Evolutionary conservation across 2,797 vertebrate species (phyloP).

Genomic region (Sylvilagus floridanus): DNA sequence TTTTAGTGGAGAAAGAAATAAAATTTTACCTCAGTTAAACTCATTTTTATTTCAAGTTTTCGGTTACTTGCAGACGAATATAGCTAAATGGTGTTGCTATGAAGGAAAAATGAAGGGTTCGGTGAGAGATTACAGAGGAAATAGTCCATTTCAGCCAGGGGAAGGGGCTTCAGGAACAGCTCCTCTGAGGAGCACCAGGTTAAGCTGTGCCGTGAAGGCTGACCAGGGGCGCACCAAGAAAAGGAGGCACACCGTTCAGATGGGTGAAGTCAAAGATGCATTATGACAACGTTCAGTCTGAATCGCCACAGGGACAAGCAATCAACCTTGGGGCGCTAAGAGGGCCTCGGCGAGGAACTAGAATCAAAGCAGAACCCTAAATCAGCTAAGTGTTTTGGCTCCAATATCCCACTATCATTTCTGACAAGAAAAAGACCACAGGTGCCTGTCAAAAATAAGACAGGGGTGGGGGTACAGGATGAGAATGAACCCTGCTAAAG

Average conservation of each 20-base stretch:
- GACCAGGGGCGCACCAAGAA: background rate
- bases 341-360: slow-evolving; percentile 57
- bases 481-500: background rate
- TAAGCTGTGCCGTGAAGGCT: background rate
- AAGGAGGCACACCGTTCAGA: background rate
- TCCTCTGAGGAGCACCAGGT: background rate
- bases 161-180: background rate
- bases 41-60: slow-evolving; percentile 53
- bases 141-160: slow-evolving; percentile 1
- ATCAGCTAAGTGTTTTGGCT: slow-evolving; percentile 67
- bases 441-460: slow-evolving; percentile 67
- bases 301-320: slow-evolving; percentile 70
- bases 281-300: background rate
- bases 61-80: slow-evolving; percentile 37
- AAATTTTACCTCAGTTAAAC: background rate
- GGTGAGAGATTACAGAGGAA: slow-evolving; percentile 40
- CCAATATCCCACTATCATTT: slow-evolving; percentile 60
- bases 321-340: background rate
- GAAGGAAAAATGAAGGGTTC: slow-evolving; percentile 55
- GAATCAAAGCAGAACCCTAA: slow-evolving; percentile 65
- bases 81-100: slow-evolving; percentile 28
- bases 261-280: slow-evolving; percentile 21
- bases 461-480: background rate
- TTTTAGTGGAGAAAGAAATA: background rate
- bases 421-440: slow-evolving; percentile 61